A percentile compares a stretch with the other conserved stretches of the same genome.
Conservation (phyloP, 2,888 invertebrate species). For the Heteromurus nitidus region DNA sequence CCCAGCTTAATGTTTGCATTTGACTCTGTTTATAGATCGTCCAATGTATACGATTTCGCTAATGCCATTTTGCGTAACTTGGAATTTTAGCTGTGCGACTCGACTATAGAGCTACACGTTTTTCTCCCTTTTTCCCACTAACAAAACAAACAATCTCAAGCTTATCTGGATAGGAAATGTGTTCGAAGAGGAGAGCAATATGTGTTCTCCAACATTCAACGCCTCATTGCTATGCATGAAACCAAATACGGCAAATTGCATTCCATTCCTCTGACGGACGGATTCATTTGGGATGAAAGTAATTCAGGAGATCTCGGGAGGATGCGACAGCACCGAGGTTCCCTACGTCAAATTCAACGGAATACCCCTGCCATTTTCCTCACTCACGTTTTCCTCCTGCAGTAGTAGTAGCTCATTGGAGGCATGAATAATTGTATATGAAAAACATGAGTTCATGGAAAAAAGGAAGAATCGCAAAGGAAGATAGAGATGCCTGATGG, state of each 20-base stretch:
- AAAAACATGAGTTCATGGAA: too few species aligned
- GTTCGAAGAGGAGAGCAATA: too few species aligned
- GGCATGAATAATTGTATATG: background rate
- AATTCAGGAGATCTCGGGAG: background rate
- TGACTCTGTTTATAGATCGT: background rate
- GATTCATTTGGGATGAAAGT: slow-evolving; percentile 35
- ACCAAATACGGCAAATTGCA: slow-evolving; percentile 31
- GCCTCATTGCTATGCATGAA: slow-evolving; percentile 57
- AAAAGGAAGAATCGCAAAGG: too few species aligned
- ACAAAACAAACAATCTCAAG: too few species aligned
- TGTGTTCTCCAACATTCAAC: too few species aligned
- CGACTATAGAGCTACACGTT: too few species aligned
- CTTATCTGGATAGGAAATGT: too few species aligned
- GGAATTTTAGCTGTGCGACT: background rate
- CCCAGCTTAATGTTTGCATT: background rate
- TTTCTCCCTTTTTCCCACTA: too few species aligned
- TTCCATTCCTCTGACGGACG: slow-evolving; percentile 34
- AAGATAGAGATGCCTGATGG: background rate
- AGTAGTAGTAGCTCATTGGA: background rate
- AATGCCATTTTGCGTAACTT: background rate
- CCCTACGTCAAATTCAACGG: background rate
- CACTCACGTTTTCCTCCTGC: background rate
- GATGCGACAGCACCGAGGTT: background rate
- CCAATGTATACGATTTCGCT: background rate
- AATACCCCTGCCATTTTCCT: too few species aligned